These are phyloP conservation scores for Petromus typicus DNA, from an alignment of 2,113 vertebrate species.

Conservation along the genomic window DNA sequence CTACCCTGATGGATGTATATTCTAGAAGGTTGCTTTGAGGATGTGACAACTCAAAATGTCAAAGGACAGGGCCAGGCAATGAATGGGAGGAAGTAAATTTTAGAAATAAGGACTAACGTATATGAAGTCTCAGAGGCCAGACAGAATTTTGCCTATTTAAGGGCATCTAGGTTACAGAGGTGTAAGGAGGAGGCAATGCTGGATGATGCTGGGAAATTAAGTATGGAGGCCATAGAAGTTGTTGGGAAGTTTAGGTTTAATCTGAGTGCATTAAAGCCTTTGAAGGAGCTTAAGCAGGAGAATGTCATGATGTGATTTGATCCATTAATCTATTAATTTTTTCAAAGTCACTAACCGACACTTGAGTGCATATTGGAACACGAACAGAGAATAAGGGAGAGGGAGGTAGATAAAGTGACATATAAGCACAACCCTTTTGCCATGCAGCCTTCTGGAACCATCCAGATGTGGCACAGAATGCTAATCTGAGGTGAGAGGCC, in stretches of 20 bases:
- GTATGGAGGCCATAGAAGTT: not conserved
- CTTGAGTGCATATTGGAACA: not conserved
- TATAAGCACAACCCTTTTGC: not conserved
- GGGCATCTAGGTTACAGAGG: not conserved
- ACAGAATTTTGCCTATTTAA: constrained; percentile 3
- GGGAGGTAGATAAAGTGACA: not conserved
- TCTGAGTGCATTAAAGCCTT: not conserved
- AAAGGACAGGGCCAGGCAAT: constrained; percentile 16
- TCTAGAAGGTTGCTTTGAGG: constrained; percentile 31
- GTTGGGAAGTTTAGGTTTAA: not conserved
- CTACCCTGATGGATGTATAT: not conserved
- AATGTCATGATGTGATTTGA: not conserved
- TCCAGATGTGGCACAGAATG: not conserved
- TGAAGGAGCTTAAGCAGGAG: not conserved
- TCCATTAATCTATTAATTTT: not conserved
- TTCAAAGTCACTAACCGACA: not conserved
- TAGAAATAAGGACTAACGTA: constrained; percentile 13
- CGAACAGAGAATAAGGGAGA: not conserved
- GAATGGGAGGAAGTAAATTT: constrained; percentile 10
- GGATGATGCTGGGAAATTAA: not conserved
- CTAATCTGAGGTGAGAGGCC: not conserved
- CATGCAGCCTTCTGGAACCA: not conserved
- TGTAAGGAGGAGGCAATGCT: not conserved
- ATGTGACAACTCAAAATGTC: constrained; percentile 31
- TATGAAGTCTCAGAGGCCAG: not conserved